These are phyloP conservation scores for Dryobates pubescens DNA, from an alignment of 2,797 vertebrate species.

Conservation along the genomic window DNA sequence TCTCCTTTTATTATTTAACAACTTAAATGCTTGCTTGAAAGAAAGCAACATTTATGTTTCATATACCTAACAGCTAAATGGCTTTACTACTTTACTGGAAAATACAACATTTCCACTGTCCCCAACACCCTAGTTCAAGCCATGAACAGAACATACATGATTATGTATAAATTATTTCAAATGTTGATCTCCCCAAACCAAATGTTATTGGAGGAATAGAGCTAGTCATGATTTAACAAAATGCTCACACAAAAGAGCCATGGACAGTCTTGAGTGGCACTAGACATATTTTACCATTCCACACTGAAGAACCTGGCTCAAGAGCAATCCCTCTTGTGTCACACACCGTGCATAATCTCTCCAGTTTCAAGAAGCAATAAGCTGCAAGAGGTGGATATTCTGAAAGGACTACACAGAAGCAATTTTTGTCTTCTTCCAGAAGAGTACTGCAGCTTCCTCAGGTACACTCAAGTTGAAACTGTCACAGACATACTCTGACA, in stretches of 20 bases:
- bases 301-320: background rate
- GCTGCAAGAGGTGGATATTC: background rate
- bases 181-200: background rate
- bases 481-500: background rate
- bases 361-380: background rate
- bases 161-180: background rate
- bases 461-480: background rate
- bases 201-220: background rate
- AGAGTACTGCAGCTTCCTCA: background rate
- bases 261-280: background rate
- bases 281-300: background rate
- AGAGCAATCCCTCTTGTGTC: background rate
- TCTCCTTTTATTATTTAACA: background rate
- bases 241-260: background rate
- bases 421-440: background rate
- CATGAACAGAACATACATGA: rapidly evolving
- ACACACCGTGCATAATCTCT: background rate
- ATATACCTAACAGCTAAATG: background rate
- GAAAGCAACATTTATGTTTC: background rate
- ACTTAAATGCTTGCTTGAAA: background rate
- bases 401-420: background rate
- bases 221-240: background rate
- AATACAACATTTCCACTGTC: background rate
- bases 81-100: background rate
- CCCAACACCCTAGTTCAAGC: background rate